Percentiles rank a stretch among this genome's conserved stretches.
Evolutionary conservation across 2,888 invertebrate species (phyloP).

Genomic region (Eucera pruinosa): DNA sequence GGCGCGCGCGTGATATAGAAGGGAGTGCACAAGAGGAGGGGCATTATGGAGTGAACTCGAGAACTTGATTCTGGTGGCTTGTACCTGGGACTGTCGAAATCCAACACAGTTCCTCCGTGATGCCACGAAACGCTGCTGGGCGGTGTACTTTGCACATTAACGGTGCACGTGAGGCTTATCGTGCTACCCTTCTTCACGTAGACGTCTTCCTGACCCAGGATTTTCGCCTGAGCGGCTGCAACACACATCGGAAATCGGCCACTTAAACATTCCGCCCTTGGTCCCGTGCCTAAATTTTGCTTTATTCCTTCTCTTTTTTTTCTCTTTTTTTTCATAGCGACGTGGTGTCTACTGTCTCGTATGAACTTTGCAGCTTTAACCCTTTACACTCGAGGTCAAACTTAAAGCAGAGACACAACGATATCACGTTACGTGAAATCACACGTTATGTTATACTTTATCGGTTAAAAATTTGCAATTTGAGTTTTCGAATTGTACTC

Average conservation of each 20-base stretch:
- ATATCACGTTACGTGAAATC: too few relatives aligned
- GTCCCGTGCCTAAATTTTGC: constrained; percentile 13
- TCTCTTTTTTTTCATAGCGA: background rate
- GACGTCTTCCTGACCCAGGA: constrained; percentile 93
- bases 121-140: constrained; percentile 92
- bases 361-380: background rate
- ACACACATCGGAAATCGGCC: constrained; percentile 80
- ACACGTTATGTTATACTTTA: too few relatives aligned
- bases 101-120: constrained; percentile 92
- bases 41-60: constrained; percentile 37
- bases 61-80: constrained; percentile 65
- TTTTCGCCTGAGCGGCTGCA: constrained; percentile 94
- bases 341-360: background rate
- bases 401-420: too few relatives aligned
- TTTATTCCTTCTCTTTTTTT: constrained; percentile 4
- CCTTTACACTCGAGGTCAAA: too few relatives aligned
- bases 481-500: too few relatives aligned
- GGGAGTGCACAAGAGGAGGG: background rate
- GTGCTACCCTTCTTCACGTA: constrained; percentile 96
- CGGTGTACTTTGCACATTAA: constrained; percentile 93
- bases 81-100: constrained; percentile 88
- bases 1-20: background rate
- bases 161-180: constrained; percentile 94
- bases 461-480: too few relatives aligned
- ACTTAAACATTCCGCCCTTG: constrained; percentile 54